Evolutionary conservation across 1,140 invertebrate genomes (phyloP).

Genomic region (Eubasilissa regina): DNA sequence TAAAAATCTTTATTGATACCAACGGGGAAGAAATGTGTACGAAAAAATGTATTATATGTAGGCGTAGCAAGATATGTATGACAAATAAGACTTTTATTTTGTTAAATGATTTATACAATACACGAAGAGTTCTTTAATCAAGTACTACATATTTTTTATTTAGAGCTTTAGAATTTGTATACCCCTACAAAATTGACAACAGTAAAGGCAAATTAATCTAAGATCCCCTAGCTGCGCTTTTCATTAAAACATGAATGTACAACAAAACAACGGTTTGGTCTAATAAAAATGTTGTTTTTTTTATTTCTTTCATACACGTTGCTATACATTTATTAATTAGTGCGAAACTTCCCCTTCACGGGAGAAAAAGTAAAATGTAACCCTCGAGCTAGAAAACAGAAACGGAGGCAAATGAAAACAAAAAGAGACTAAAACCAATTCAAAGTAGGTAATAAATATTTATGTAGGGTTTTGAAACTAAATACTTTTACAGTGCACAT

Average conservation of each 20-base stretch:
- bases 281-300: constrained; percentile 47
- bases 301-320: constrained; percentile 33
- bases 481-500: too few species aligned
- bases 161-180: neutral
- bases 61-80: too few species aligned
- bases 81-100: too few species aligned
- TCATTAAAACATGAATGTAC: constrained; percentile 38
- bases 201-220: constrained; percentile 55
- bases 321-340: constrained; percentile 59
- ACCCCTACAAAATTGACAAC: constrained; percentile 15
- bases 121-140: neutral
- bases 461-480: too few species aligned
- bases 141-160: neutral
- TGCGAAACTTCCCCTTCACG: constrained; percentile 39
- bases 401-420: neutral
- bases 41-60: too few species aligned
- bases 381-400: neutral
- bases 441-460: too few species aligned
- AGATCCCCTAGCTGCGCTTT: constrained; percentile 26
- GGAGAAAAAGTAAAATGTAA: constrained; percentile 22
- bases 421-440: too few species aligned
- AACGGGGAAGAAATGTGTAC: too few species aligned
- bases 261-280: constrained; percentile 44
- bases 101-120: too few species aligned
- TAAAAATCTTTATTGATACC: too few species aligned